Evolutionary conservation across 2,797 vertebrate species (phyloP).

Genomic region (Halcyon leucocephala): DNA sequence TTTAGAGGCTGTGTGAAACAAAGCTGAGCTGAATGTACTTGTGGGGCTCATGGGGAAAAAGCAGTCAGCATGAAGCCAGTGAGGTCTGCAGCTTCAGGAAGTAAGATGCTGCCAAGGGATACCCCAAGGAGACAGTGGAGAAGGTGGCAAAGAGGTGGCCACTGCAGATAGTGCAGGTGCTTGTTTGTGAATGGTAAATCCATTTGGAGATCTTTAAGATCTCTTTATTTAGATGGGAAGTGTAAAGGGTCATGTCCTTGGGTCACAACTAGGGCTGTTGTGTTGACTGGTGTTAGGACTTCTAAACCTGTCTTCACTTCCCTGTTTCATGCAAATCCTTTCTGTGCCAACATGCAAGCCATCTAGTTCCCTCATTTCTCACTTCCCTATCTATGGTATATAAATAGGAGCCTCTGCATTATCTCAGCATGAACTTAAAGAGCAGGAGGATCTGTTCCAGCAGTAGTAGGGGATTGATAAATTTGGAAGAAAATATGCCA

Average conservation of each 20-base stretch:
- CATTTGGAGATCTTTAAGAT: not conserved
- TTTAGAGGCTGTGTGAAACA: not conserved
- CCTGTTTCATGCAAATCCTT: not conserved
- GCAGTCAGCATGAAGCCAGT: not conserved
- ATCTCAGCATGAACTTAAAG: not conserved
- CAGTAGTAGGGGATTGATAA: not conserved
- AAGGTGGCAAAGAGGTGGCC: not conserved
- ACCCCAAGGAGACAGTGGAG: not conserved
- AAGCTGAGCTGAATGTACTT: not conserved
- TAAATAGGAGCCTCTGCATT: not conserved
- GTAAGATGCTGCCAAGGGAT: not conserved
- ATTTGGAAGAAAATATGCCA: not conserved
- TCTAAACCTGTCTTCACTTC: not conserved
- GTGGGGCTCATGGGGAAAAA: not conserved
- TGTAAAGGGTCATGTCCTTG: not conserved
- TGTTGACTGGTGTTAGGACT: not conserved
- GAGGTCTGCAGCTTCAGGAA: not conserved
- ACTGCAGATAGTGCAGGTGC: not conserved
- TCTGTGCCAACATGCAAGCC: not conserved
- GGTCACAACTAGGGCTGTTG: accelerated
- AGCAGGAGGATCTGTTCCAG: not conserved
- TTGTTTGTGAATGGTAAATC: not conserved
- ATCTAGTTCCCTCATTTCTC: not conserved
- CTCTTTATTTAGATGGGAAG: not conserved
- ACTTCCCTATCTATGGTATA: not conserved